phyloP scores from a whole-genome alignment of 2,888 invertebrate species.

The Polydrusus tereticollis region DNA sequence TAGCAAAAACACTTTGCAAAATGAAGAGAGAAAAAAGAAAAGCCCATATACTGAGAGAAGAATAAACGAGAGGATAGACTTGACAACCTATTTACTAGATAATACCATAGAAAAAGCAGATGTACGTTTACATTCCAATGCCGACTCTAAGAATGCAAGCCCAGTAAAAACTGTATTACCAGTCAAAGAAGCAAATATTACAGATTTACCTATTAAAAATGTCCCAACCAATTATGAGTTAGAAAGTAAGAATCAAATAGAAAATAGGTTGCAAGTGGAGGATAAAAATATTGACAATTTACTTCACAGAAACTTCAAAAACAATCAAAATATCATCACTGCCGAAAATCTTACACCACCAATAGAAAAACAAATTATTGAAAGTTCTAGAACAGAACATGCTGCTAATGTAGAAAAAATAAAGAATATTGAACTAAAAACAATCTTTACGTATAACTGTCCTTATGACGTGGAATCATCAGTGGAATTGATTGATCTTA shows the following conservation, averaged over 20 bases:
- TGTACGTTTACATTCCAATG: neutral
- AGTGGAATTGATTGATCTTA: constrained; percentile 34
- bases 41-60: neutral
- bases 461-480: constrained; percentile 3
- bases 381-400: neutral
- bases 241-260: neutral
- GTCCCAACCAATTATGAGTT: neutral
- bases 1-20: neutral
- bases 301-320: neutral
- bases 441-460: constrained; percentile 7
- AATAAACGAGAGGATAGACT: neutral
- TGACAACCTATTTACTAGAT: neutral
- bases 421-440: constrained; percentile 25
- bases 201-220: neutral
- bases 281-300: neutral
- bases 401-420: neutral
- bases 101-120: neutral
- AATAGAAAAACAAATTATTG: neutral
- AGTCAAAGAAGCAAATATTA: neutral
- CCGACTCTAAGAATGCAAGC: neutral
- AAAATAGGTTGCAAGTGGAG: neutral
- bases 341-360: neutral
- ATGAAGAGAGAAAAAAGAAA: neutral
- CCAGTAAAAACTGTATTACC: neutral
- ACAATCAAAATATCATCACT: neutral